A percentile compares a stretch with the other conserved stretches of the same genome.
These are phyloP conservation scores for Monarcha castaneiventris DNA, from an alignment of 2,113 vertebrate genomes.

Conservation along the genomic window DNA sequence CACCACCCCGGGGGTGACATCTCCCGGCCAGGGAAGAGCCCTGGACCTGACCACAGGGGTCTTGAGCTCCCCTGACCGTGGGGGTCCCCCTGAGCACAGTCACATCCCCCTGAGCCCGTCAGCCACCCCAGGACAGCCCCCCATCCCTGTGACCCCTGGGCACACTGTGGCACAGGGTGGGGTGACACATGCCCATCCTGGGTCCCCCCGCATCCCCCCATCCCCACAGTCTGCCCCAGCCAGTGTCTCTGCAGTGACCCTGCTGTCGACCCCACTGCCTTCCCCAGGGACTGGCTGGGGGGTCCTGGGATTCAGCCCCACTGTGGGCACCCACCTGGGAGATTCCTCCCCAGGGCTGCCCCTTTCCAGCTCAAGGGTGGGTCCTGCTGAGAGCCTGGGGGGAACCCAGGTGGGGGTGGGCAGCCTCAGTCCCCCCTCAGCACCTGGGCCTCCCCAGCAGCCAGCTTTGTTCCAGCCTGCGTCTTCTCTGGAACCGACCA, in stretches of 20 bases:
- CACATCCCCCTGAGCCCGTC: neutral
- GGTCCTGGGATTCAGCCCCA: neutral
- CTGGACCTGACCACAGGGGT: rapidly evolving
- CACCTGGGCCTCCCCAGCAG: neutral
- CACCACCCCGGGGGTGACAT: neutral
- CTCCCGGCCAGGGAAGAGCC: rapidly evolving
- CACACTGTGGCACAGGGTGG: neutral
- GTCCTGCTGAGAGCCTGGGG: neutral
- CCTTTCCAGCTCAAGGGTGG: rapidly evolving
- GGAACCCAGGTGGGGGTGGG: neutral
- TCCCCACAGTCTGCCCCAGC: neutral
- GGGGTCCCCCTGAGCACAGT: neutral
- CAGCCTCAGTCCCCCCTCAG: neutral
- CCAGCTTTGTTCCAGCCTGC: neutral
- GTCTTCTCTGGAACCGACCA: rapidly evolving
- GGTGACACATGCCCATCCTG: rapidly evolving
- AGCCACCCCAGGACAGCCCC: neutral
- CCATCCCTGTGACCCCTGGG: rapidly evolving
- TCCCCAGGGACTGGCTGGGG: rapidly evolving
- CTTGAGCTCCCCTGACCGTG: rapidly evolving
- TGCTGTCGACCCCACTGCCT: rapidly evolving
- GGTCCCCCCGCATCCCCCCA: rapidly evolving
- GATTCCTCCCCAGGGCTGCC: neutral
- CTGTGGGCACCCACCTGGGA: neutral
- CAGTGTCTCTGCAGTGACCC: neutral